Evolutionary conservation across 2,113 vertebrate genomes (phyloP), one percentile per base, ranked within the genome.

Genomic region (Hypocryptadius cinnamomeus): DNA sequence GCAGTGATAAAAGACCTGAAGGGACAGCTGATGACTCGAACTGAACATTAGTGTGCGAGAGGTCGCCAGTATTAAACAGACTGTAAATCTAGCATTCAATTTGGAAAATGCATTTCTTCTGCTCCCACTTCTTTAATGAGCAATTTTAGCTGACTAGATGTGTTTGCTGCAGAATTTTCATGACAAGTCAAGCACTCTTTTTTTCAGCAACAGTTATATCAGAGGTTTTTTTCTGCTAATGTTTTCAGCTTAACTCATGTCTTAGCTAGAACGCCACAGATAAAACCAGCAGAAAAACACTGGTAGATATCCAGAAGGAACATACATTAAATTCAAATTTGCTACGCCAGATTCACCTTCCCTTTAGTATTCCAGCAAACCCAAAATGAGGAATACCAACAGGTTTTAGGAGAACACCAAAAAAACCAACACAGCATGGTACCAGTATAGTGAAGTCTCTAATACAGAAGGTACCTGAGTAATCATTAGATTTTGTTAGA

Each of bases 21-120:
- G 98, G 98, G 98, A 98, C 97, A 97, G 98, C 98, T 98, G 99
- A 98, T 98, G 98, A 98, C 99, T 99, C 98, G 94, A 98, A 97
- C 97, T 97, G 98, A 99, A 98, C 99, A 99, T 99, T 99, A 99
- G 98, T 95, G 99, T 97, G 98, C 97, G 98, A 98, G 98, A 98
- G 99, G 99, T 99, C 98, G 92, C 97, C 87, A 73, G 98, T 97
- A 98, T 97, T 98, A 98, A 98, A 98, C 98, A 95, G 98, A 99
- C 99, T 98, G 99, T 99, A 99, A 99, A 99, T 99, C 98, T 98
- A 97, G 96, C 97, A 97, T 98, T 99, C 99, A 99, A 99, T 99
- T 98, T 99, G 98, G 98, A 98, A 99, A 99, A 99, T 99, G 99
- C 98, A 96, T 98, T 98, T 98, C 97, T 98, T 96, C 97, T 98